Conservation (phyloP, 2,113 vertebrate genomes). For the Panthera leo region DNA sequence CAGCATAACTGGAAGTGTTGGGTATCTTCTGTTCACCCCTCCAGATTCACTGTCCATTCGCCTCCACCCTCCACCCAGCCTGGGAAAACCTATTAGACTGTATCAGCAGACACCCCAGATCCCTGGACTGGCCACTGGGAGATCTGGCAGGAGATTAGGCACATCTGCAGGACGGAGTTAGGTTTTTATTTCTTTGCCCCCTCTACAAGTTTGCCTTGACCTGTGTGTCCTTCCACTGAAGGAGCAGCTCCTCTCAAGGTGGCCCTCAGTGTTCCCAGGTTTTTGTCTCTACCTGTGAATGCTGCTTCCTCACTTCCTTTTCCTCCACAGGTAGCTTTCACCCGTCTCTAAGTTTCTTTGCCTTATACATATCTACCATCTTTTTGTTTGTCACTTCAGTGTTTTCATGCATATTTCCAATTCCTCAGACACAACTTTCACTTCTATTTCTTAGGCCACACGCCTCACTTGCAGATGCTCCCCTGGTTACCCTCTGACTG, state of each 20-base stretch:
- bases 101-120: background rate
- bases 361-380: background rate
- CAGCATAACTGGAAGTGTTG: background rate
- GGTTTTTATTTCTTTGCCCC: background rate
- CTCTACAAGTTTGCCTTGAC: background rate
- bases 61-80: background rate
- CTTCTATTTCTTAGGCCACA: background rate
- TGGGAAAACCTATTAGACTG: rapidly evolving
- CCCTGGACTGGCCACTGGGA: background rate
- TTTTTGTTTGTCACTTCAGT: background rate
- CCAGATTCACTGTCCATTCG: background rate
- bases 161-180: background rate
- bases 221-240: background rate
- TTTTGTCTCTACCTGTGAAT: background rate
- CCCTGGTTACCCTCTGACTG: background rate
- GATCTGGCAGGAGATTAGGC: background rate
- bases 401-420: background rate
- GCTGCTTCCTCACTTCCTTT: background rate
- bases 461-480: background rate
- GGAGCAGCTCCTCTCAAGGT: background rate
- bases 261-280: background rate
- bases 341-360: background rate
- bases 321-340: background rate
- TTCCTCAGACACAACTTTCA: constrained; percentile 36
- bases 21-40: background rate